These are phyloP conservation scores for Nannoperca obscura DNA, from an alignment of 2,797 vertebrate genomes.

Conservation along the genomic window DNA sequence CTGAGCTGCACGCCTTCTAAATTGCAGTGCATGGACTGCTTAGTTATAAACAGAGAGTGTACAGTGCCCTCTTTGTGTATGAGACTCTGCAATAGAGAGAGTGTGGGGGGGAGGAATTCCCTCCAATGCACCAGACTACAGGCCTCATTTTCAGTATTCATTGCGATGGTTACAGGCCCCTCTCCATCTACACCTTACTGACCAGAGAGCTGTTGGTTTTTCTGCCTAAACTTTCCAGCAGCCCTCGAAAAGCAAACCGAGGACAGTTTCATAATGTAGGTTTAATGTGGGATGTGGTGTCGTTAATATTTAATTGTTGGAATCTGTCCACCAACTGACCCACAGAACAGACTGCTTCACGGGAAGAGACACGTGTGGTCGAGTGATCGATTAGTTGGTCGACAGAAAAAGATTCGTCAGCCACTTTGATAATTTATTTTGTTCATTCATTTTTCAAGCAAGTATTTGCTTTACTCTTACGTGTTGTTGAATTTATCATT, in stretches of 20 bases:
- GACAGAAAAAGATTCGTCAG: background rate
- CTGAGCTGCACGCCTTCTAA: constrained; percentile 94
- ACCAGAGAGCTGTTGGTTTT: constrained; percentile 55
- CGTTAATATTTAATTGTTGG: constrained; percentile 38
- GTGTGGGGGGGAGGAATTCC: constrained; percentile 83
- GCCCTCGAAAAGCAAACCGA: background rate
- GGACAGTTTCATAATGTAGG: constrained; percentile 30
- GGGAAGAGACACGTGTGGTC: accelerated
- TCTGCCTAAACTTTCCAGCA: constrained; percentile 33
- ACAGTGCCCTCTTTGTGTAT: constrained; percentile 94
- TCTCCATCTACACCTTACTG: constrained; percentile 58
- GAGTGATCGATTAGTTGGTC: background rate
- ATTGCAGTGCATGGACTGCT: constrained; percentile 93
- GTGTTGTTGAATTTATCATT: background rate
- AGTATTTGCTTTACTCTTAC: too few relatives aligned
- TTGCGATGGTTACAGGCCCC: constrained; percentile 76
- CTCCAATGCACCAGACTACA: constrained; percentile 86
- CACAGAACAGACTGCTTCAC: background rate
- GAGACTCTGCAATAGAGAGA: constrained; percentile 66
- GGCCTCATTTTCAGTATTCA: constrained; percentile 88
- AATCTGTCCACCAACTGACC: constrained; percentile 12
- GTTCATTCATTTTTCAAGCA: background rate
- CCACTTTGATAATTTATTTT: background rate
- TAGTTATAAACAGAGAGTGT: constrained; percentile 85
- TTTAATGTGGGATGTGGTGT: constrained; percentile 38